A percentile compares a stretch with the other conserved stretches of the same genome.
Conservation (phyloP, 2,888 invertebrate species). For the Sthenelais limicola region DNA sequence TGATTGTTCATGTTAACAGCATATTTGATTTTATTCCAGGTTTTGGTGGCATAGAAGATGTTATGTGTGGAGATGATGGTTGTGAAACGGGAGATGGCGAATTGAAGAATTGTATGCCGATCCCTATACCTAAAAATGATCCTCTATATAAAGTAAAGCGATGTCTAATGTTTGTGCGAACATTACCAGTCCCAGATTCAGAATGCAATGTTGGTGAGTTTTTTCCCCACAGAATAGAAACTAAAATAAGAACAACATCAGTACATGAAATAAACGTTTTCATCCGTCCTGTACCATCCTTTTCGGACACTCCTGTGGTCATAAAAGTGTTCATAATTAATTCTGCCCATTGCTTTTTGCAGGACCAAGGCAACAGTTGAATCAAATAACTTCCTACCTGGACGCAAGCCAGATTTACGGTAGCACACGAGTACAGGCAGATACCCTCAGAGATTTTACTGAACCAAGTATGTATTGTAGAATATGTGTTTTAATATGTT, state of each 20-base stretch:
- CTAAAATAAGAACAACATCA: no score
- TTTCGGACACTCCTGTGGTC: no score
- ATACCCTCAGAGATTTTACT: conserved; percentile 66
- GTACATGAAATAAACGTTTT: no score
- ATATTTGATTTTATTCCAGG: neutral
- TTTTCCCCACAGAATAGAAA: no score
- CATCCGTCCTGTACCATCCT: no score
- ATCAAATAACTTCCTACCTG: conserved; percentile 86
- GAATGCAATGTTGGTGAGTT: neutral
- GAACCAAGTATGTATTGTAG: conserved; percentile 31
- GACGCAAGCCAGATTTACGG: conserved; percentile 80
- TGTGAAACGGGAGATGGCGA: conserved; percentile 34
- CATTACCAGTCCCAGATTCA: conserved; percentile 8
- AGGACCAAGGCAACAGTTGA: conserved; percentile 82
- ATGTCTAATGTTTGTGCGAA: conserved; percentile 45
- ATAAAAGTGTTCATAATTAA: no score
- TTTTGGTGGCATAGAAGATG: conserved; percentile 39
- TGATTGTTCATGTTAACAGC: no score
- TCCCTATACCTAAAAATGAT: conserved; percentile 53
- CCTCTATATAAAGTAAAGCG: conserved; percentile 31
- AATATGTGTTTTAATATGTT: no score
- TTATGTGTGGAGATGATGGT: conserved; percentile 40
- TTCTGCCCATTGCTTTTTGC: neutral
- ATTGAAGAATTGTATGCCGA: conserved; percentile 57
- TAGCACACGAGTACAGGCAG: conserved; percentile 57